Evolutionary conservation across 2,888 invertebrate species (phyloP).

Genomic region (Diarsia rubi): DNA sequence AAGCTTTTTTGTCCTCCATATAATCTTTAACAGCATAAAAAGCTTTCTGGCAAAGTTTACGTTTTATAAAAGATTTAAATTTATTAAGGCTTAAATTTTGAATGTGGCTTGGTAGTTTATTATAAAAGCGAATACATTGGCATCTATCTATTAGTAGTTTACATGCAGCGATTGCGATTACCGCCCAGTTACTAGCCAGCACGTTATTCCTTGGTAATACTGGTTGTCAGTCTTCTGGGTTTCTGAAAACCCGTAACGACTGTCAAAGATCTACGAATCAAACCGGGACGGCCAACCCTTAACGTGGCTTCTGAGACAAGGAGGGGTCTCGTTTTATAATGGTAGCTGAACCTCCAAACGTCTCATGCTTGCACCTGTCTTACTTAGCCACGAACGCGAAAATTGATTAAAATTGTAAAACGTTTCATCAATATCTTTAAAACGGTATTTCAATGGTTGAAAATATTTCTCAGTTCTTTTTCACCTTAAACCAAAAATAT

Average conservation of each 20-base stretch:
- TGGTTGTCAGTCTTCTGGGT: neutral
- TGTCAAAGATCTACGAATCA: neutral
- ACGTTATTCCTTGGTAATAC: neutral
- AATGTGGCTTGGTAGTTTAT: no score
- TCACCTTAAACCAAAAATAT: slow-evolving; percentile 3
- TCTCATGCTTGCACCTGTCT: neutral
- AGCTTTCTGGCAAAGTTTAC: no score
- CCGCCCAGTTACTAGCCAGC: neutral
- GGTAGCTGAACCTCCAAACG: no score
- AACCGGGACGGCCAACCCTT: neutral
- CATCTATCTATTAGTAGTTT: neutral
- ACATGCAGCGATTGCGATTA: neutral
- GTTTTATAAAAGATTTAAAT: no score
- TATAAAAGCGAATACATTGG: no score
- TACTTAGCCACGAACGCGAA: neutral
- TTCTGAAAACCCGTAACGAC: neutral
- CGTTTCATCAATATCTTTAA: neutral
- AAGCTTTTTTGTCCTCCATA: no score
- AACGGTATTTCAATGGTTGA: neutral
- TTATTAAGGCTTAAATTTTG: no score
- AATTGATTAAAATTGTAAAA: neutral
- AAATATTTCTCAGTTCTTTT: neutral
- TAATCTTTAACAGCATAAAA: no score
- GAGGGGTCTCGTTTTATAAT: neutral
- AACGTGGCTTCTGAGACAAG: neutral